A percentile compares a stretch with the other conserved stretches of the same genome.
These are phyloP conservation scores for Panthera tigris DNA, from an alignment of 2,113 vertebrate genomes.

Conservation along the genomic window DNA sequence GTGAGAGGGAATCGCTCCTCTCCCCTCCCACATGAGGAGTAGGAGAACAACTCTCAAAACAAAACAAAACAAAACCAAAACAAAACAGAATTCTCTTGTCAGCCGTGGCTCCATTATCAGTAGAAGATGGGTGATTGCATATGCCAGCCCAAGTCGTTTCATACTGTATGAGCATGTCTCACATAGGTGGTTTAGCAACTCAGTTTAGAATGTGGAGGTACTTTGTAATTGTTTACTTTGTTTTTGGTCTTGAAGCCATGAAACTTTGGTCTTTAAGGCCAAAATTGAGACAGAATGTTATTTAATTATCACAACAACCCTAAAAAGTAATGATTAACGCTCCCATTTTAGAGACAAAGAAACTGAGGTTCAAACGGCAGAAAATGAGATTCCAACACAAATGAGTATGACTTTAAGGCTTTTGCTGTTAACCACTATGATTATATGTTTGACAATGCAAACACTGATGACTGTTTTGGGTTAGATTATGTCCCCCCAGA, in stretches of 20 bases:
- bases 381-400: not conserved
- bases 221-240: not conserved
- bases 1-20: not conserved
- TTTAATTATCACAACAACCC: not conserved
- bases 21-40: not conserved
- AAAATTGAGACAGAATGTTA: not conserved
- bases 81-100: not conserved
- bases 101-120: not conserved
- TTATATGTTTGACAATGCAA: not conserved
- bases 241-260: conserved; percentile 15
- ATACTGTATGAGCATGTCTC: not conserved
- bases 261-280: not conserved
- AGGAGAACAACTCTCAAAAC: not conserved
- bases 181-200: not conserved
- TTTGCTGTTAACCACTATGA: not conserved
- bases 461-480: not conserved
- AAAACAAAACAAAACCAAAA: no score
- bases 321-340: not conserved
- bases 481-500: not conserved
- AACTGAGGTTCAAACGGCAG: not conserved
- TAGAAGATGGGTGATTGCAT: not conserved
- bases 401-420: not conserved
- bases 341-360: conserved; percentile 14
- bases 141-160: not conserved
- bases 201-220: not conserved